Percentiles rank a stretch among this genome's conserved stretches.
Evolutionary conservation across 2,113 vertebrate genomes (phyloP).

Genomic region (Chaetodon trifascialis): DNA sequence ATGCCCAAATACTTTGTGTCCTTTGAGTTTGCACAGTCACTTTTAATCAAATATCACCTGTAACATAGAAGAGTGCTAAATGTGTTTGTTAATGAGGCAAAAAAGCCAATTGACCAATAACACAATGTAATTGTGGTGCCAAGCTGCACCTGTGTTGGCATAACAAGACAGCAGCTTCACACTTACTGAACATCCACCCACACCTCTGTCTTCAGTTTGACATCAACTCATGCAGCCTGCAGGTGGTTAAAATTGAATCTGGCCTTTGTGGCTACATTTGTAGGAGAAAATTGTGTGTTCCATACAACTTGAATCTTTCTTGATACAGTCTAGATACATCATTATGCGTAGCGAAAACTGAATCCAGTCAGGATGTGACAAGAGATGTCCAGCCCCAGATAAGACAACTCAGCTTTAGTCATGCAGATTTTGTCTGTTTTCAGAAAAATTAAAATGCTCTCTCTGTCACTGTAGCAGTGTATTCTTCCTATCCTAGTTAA

Average conservation of each 20-base stretch:
- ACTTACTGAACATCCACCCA: slow-evolving; percentile 2
- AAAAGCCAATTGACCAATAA: not conserved
- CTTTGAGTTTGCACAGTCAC: not conserved
- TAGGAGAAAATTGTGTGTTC: not conserved
- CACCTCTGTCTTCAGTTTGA: slow-evolving; percentile 16
- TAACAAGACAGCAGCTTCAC: not conserved
- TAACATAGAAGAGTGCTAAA: not conserved
- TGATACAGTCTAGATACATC: not conserved
- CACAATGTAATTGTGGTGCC: not conserved
- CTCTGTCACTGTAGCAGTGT: not conserved
- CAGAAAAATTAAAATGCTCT: not conserved
- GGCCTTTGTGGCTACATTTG: not conserved
- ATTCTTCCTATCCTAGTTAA: not conserved
- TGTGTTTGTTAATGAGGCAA: not conserved
- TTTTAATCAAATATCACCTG: not conserved
- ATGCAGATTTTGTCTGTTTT: not conserved
- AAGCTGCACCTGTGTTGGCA: not conserved
- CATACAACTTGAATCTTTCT: not conserved
- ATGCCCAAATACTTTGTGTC: not conserved
- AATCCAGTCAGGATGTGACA: not conserved
- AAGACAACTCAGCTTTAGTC: not conserved
- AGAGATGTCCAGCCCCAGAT: not conserved
- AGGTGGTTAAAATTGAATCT: not conserved
- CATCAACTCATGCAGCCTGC: not conserved
- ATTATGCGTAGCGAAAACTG: not conserved